Evolutionary conservation across 2,888 invertebrate genomes (phyloP).

Genomic region (Temnothorax unifasciatus): DNA sequence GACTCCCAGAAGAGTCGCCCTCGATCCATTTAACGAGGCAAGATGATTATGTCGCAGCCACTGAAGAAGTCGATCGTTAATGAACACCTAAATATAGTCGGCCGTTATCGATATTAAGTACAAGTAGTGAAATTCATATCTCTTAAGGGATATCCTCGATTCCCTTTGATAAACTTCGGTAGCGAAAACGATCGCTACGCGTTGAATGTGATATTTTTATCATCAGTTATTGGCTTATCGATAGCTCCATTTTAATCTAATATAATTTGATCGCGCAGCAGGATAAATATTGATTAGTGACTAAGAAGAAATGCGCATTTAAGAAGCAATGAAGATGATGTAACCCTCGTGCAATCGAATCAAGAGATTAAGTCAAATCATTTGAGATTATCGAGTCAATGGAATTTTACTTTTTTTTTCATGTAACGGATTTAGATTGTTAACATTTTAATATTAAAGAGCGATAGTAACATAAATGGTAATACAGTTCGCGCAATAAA

Average conservation of each 20-base stretch:
- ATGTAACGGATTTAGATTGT: neutral
- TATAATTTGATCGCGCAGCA: neutral
- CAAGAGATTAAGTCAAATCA: neutral
- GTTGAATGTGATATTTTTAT: slow-evolving; percentile 25
- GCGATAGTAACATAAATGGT: neutral
- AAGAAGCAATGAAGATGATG: neutral
- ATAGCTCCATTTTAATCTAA: slow-evolving; percentile 1
- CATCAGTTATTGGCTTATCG: neutral
- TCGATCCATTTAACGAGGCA: slow-evolving; percentile 39
- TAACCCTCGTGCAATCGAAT: neutral
- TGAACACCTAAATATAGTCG: slow-evolving; percentile 3
- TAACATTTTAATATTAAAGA: neutral
- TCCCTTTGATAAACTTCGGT: neutral
- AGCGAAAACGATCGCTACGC: neutral
- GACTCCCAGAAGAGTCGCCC: slow-evolving; percentile 31
- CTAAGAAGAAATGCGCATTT: neutral
- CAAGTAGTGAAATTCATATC: slow-evolving; percentile 4
- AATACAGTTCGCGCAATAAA: neutral
- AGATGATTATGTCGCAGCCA: neutral
- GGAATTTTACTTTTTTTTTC: slow-evolving; percentile 2
- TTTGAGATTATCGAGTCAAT: neutral
- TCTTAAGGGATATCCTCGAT: neutral
- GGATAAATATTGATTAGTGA: slow-evolving; percentile 6
- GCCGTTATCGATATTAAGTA: slow-evolving; percentile 17
- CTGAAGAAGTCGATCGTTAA: slow-evolving; percentile 11